A percentile compares a stretch with the other conserved stretches of the same genome.
Evolutionary conservation across 2,113 vertebrate species (phyloP).

Genomic region (Junco hyemalis): DNA sequence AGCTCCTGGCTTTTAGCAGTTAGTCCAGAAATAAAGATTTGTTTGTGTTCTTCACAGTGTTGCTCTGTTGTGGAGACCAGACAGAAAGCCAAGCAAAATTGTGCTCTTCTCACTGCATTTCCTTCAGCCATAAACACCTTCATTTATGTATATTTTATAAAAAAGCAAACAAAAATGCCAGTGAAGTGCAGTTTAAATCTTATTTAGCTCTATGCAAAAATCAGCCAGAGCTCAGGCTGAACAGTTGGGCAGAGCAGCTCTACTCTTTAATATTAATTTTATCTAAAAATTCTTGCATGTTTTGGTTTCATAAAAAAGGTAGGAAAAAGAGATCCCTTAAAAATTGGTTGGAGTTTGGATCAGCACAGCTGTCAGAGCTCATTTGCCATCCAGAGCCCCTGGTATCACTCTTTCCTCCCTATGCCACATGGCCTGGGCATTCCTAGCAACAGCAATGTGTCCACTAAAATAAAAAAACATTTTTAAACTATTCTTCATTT

Average conservation of each 20-base stretch:
- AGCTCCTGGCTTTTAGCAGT: conserved; percentile 24
- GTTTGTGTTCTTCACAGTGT: conserved; percentile 51
- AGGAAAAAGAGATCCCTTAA: background rate
- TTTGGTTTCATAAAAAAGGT: background rate
- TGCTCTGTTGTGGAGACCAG: conserved; percentile 36
- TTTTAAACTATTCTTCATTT: background rate
- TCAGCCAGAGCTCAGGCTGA: background rate
- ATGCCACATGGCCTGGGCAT: background rate
- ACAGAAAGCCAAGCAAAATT: conserved; percentile 41
- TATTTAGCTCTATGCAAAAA: background rate
- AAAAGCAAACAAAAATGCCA: background rate
- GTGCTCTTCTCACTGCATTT: conserved; percentile 50
- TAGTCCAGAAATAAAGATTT: conserved; percentile 57
- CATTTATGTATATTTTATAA: background rate
- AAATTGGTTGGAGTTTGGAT: background rate
- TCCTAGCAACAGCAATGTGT: background rate
- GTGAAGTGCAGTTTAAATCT: background rate
- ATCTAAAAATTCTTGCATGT: background rate
- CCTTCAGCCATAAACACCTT: conserved; percentile 54
- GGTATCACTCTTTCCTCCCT: background rate
- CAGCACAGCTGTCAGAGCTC: background rate
- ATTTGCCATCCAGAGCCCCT: background rate
- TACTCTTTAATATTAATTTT: background rate
- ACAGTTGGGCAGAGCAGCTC: background rate
- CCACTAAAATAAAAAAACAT: background rate